These are phyloP conservation scores for Watsonalla cultraria DNA, from an alignment of 2,888 invertebrate genomes.

Conservation along the genomic window DNA sequence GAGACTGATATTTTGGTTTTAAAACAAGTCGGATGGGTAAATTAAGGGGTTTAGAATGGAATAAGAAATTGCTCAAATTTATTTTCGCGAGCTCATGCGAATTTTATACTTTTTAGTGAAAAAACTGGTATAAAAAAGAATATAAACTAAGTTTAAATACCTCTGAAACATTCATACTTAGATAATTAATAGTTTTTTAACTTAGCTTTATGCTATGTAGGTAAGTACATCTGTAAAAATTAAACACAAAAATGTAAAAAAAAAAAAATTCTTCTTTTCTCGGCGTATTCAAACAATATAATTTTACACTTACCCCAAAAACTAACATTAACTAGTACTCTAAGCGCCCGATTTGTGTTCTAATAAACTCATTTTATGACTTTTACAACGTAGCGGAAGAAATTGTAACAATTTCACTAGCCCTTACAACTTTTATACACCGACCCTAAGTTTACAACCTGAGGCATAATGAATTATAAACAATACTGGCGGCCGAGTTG, in stretches of 20 bases:
- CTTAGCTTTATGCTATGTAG: neutral
- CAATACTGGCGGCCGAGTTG: slow-evolving; percentile 22
- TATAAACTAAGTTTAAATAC: too few relatives aligned
- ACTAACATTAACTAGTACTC: neutral
- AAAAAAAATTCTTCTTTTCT: too few relatives aligned
- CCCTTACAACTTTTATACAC: slow-evolving; percentile 27
- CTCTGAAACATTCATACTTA: too few relatives aligned
- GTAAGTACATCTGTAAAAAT: neutral
- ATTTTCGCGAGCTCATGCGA: neutral
- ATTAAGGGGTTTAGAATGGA: neutral
- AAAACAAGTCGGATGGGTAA: neutral
- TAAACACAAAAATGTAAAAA: neutral
- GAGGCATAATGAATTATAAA: slow-evolving; percentile 41
- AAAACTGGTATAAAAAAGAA: too few relatives aligned
- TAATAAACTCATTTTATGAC: slow-evolving; percentile 23
- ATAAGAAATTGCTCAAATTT: neutral
- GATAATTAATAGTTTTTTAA: too few relatives aligned
- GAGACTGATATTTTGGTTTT: slow-evolving; percentile 2
- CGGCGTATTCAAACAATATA: too few relatives aligned
- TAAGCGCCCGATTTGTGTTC: neutral
- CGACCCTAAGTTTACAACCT: slow-evolving; percentile 29
- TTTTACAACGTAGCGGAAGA: slow-evolving; percentile 38
- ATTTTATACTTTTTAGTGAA: neutral
- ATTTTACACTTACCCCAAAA: neutral
- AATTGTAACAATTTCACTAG: slow-evolving; percentile 63